Conservation (phyloP, 2,797 vertebrate genomes). For the Darevskia nairensis region DNA sequence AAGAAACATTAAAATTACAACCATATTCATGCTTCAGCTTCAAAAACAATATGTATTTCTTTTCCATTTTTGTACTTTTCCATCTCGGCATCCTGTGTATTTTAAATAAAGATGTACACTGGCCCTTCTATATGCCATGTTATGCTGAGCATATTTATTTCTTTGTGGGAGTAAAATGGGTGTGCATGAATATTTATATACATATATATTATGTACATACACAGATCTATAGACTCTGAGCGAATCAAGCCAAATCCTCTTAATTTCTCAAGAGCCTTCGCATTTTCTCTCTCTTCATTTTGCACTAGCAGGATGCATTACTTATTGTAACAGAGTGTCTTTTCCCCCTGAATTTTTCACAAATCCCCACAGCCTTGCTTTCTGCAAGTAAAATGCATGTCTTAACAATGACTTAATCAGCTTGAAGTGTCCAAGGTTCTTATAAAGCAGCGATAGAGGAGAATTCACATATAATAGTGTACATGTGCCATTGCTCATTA, state of each 20-base stretch:
- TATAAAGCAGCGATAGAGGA: conserved; percentile 43
- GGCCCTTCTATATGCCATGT: conserved; percentile 50
- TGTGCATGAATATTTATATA: conserved; percentile 65
- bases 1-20: conserved; percentile 79
- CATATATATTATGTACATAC: conserved; percentile 61
- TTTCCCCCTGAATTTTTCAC: conserved; percentile 65
- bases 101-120: conserved; percentile 72
- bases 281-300: conserved; percentile 64
- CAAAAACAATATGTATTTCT: conserved; percentile 75
- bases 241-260: conserved; percentile 64
- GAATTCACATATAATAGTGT: conserved; percentile 34
- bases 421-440: conserved; percentile 51
- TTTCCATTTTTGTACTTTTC: conserved; percentile 56
- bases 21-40: conserved; percentile 77
- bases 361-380: conserved; percentile 65
- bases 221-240: conserved; percentile 60
- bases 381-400: conserved; percentile 68
- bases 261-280: conserved; percentile 71
- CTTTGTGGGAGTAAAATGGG: conserved; percentile 47
- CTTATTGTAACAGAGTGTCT: conserved; percentile 70
- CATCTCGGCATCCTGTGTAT: conserved; percentile 67
- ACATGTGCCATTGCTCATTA: conserved; percentile 52
- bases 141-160: conserved; percentile 69
- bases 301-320: conserved; percentile 74
- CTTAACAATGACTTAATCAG: conserved; percentile 72